These are phyloP conservation scores for Hoplostethus mediterraneus DNA, from an alignment of 2,797 vertebrate genomes.

Conservation along the genomic window DNA sequence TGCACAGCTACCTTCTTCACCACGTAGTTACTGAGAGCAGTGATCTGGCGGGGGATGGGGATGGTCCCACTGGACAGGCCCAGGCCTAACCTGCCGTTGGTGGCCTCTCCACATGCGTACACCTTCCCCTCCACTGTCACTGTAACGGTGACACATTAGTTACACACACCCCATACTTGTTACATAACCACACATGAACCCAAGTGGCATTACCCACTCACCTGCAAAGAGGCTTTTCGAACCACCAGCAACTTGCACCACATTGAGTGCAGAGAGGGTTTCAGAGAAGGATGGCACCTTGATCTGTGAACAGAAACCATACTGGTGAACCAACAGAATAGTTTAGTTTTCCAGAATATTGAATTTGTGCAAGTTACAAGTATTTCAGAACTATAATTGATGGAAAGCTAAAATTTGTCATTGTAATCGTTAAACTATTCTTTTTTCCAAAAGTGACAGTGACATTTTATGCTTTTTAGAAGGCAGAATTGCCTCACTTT, in stretches of 20 bases:
- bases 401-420: too few species aligned
- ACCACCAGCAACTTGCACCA: constrained; percentile 97
- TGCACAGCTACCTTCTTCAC: constrained; percentile 99
- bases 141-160: constrained; percentile 56
- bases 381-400: too few species aligned
- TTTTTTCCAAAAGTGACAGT: too few species aligned
- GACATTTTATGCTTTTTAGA: too few species aligned
- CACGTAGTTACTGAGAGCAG: constrained; percentile 96
- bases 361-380: too few species aligned
- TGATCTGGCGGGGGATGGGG: constrained; percentile 95
- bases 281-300: constrained; percentile 99
- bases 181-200: background rate
- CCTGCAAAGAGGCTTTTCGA: constrained; percentile 99
- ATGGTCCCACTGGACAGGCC: constrained; percentile 97
- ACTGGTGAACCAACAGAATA: background rate
- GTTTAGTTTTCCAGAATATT: too few species aligned
- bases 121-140: constrained; percentile 99
- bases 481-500: too few species aligned
- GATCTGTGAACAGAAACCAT: constrained; percentile 84
- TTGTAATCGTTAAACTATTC: too few species aligned
- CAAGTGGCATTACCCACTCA: constrained; percentile 53
- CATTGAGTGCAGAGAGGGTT: constrained; percentile 96
- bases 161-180: background rate
- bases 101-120: constrained; percentile 97
- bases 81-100: constrained; percentile 95